Base-by-base conservation (phyloP, 37 sponge, comb jelly and placozoan genomes). In the Axinella damicornis region DNA sequence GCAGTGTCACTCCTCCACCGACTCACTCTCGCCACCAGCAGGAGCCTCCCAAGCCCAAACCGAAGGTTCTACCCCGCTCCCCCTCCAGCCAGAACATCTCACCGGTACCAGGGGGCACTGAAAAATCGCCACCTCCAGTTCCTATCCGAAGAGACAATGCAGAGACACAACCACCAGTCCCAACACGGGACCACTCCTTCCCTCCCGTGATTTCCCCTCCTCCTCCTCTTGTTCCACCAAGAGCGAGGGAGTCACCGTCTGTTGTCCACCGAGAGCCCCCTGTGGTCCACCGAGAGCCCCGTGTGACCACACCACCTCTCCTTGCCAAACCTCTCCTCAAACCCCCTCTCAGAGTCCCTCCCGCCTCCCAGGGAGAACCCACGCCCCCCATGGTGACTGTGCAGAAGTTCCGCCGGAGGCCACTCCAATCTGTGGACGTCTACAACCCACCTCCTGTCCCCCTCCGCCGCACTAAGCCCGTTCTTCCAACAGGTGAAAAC, bases 391-490 rank as follows among this genome's bases (percentile, higher is more conserved):
- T 61, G 33, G 62, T 69, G 2, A 0, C 31, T 31, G 71, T 77
- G 30, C 34, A 56, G 30, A 78, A 75, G 35, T 72, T 76, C 62
- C 79, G 87, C 31, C n/a, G 88, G 40, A 61, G 65, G n/a, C 79
- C 84, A 18, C 69, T 82, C 24, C 74, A 57, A 34, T 30, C 80
- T 0, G 84, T 78, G 25, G 84, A 92, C 62, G 55, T n/a, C 53
- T 79, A 67, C 33, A 62, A 83, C 18, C 88, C 92, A 25, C 88
- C 88, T 35, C 75, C 83, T 61, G 1, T 83, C 22, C 89, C 89
- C 27, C 39, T 72, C 15, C 32, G 62, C 18, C 34, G 40, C 54
- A 41, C 69, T 30, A 89, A 89, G 68, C 65, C 78, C 25, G 35
- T 18, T 31, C 32, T 31, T 17, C 24, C n/a, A 21, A 37, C 46